Percentiles rank a stretch among this genome's conserved stretches.
Evolutionary conservation across 2,888 invertebrate genomes (phyloP).

Genomic region (Drosophila picticornis): DNA sequence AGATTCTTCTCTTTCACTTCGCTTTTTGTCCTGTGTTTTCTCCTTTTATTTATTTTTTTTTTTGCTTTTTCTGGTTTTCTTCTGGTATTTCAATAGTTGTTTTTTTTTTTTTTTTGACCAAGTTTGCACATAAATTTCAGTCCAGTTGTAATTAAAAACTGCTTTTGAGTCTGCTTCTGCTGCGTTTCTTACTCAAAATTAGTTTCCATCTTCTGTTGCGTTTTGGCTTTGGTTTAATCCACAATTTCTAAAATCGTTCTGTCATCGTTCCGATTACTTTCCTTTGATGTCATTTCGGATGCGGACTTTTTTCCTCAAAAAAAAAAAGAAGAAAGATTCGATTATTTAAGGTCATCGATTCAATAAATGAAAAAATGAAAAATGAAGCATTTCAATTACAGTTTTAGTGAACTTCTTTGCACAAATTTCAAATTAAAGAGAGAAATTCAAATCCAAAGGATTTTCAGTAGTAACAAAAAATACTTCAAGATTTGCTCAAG

Average conservation of each 20-base stretch:
- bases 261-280: neutral
- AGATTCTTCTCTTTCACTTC: constrained; percentile 53
- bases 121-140: constrained; percentile 77
- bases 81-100: constrained; percentile 6
- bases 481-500: neutral
- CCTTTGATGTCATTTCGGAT: constrained; percentile 28
- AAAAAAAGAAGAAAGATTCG: neutral
- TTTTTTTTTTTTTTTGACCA: constrained; percentile 26
- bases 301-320: neutral
- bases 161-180: constrained; percentile 61
- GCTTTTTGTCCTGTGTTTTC: constrained; percentile 11
- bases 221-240: constrained; percentile 38
- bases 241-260: constrained; percentile 12
- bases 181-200: constrained; percentile 65
- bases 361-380: neutral
- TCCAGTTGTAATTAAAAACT: constrained; percentile 80
- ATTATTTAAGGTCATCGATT: constrained; percentile 15
- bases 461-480: neutral
- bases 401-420: no score
- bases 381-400: neutral
- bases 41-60: constrained; percentile 3
- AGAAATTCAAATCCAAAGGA: neutral
- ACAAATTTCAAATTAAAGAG: neutral
- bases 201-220: constrained; percentile 55
- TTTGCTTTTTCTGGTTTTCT: constrained; percentile 22